Evolutionary conservation across 2,113 vertebrate species (phyloP).

Genomic region (Anseranas semipalmata): DNA sequence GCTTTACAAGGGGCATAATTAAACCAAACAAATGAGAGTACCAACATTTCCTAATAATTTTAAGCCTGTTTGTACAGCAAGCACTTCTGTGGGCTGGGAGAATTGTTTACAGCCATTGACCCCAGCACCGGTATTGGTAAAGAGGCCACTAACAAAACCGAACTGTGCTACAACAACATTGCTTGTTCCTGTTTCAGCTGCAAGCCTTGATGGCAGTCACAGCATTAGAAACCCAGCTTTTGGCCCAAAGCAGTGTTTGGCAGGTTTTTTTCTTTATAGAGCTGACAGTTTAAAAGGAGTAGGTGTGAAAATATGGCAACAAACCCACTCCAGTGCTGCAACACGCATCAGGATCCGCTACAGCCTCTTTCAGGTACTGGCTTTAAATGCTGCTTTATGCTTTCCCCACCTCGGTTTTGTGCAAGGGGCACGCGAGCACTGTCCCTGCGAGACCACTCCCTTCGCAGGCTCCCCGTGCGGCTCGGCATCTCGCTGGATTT

Average conservation of each 20-base stretch:
- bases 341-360: accelerated
- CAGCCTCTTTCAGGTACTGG: accelerated
- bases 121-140: accelerated
- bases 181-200: neutral
- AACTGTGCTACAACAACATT: accelerated
- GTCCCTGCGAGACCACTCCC: neutral
- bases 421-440: too few species aligned
- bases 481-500: neutral
- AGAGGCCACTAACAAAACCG: neutral
- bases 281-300: neutral
- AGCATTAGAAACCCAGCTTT: neutral
- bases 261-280: neutral
- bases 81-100: neutral
- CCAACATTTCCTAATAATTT: neutral
- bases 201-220: accelerated
- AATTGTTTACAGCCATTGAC: neutral
- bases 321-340: neutral
- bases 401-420: neutral
- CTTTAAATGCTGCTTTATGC: accelerated
- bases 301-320: neutral
- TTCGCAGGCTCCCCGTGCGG: neutral
- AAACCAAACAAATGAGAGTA: neutral
- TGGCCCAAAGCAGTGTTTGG: neutral
- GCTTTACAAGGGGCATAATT: neutral
- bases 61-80: neutral